Percentiles rank a stretch among this genome's conserved stretches.
These are phyloP conservation scores for Premnoplex brunnescens DNA, from an alignment of 2,797 vertebrate genomes.

Conservation along the genomic window DNA sequence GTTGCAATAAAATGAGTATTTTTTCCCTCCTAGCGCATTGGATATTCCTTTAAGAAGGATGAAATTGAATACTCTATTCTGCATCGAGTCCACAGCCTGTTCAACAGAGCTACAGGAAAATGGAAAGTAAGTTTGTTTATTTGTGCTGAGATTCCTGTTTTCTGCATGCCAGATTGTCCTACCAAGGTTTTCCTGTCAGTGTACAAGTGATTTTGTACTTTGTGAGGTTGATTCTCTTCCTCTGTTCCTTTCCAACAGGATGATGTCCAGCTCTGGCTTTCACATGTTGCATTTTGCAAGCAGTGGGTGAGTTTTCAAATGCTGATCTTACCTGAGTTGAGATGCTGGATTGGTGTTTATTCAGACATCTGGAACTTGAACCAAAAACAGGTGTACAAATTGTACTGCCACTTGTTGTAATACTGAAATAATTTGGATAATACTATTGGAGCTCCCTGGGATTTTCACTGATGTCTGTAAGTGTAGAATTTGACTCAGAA, in stretches of 20 bases:
- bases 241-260: conserved; percentile 76
- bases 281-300: conserved; percentile 93
- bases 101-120: conserved; percentile 88
- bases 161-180: accelerated
- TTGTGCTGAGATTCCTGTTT: background rate
- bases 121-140: conserved; percentile 87
- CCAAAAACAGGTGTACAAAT: background rate
- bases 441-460: background rate
- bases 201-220: background rate
- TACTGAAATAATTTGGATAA: background rate
- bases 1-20: background rate
- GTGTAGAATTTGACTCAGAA: background rate
- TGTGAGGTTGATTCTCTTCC: background rate
- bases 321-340: background rate
- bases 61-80: conserved; percentile 91
- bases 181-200: background rate
- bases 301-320: conserved; percentile 88
- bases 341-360: background rate
- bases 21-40: conserved; percentile 79
- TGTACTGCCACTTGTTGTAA: background rate
- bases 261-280: conserved; percentile 94
- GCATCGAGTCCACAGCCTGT: conserved; percentile 85
- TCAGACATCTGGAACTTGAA: background rate
- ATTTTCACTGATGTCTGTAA: background rate
- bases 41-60: conserved; percentile 91